Conservation (phyloP, 2,888 invertebrate species). For the Oligia fasciuncula region DNA sequence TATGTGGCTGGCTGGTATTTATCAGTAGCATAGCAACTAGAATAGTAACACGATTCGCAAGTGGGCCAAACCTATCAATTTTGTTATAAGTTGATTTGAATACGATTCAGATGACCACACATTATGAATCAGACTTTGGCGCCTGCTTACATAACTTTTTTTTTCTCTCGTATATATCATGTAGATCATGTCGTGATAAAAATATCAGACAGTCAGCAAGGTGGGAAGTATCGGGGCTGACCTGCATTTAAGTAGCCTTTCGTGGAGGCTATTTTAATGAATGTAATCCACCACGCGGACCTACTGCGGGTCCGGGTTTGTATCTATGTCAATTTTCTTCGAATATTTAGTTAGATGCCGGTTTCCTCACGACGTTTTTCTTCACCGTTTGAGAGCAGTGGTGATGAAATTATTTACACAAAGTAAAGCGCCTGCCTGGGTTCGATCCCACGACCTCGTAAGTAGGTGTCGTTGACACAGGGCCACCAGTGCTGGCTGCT, state of each 20-base stretch:
- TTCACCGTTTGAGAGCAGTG: too few species aligned
- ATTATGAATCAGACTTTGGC: slow-evolving; percentile 7
- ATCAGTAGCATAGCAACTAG: slow-evolving; percentile 38
- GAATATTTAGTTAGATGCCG: too few species aligned
- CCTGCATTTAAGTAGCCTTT: neutral
- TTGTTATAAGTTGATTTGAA: slow-evolving; percentile 31
- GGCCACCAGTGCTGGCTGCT: neutral
- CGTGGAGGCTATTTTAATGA: neutral
- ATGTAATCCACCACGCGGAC: too few species aligned
- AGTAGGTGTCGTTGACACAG: too few species aligned
- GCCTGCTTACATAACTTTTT: neutral
- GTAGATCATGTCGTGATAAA: neutral
- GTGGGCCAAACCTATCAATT: slow-evolving; percentile 46
- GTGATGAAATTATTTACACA: too few species aligned
- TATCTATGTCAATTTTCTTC: too few species aligned
- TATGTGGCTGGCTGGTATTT: slow-evolving; percentile 10
- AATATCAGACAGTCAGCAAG: neutral
- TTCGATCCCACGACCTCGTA: too few species aligned
- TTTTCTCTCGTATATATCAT: neutral
- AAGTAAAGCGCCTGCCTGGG: too few species aligned
- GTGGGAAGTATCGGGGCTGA: neutral
- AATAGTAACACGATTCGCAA: slow-evolving; percentile 22
- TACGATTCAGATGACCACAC: slow-evolving; percentile 37
- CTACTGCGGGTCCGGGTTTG: too few species aligned
- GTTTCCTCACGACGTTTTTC: too few species aligned